Conservation (phyloP, 2,797 vertebrate species). For the Cyprinella venusta region DNA sequence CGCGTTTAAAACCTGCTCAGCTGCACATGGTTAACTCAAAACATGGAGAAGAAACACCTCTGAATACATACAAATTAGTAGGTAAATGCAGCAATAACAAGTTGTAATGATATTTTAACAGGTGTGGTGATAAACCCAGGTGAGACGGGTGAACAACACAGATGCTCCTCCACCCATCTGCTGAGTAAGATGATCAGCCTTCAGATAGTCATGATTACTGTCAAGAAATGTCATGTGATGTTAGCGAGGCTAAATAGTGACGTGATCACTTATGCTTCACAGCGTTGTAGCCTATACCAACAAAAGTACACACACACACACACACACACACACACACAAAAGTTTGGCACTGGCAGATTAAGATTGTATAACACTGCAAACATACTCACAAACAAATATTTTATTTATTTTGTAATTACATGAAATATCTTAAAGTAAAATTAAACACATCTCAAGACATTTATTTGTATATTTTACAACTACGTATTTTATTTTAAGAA, state of each 20-base stretch:
- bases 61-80: neutral
- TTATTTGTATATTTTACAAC: too few relatives aligned
- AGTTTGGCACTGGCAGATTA: neutral
- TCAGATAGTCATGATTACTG: neutral
- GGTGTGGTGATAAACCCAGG: conserved; percentile 22
- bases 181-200: conserved; percentile 23
- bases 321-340: neutral
- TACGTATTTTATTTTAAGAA: too few relatives aligned
- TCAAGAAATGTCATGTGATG: neutral
- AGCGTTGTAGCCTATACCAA: neutral
- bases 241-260: neutral
- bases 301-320: neutral
- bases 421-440: too few relatives aligned
- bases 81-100: neutral
- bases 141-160: conserved; percentile 23
- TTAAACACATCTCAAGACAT: too few relatives aligned
- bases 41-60: neutral
- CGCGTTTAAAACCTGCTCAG: conserved; percentile 29
- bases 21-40: conserved; percentile 22
- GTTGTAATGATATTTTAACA: neutral
- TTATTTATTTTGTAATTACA: too few relatives aligned
- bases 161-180: neutral
- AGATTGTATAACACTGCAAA: too few relatives aligned
- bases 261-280: conserved; percentile 4
- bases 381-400: too few relatives aligned